Conservation (phyloP, 2,113 vertebrate genomes). For the Puntigrus tetrazona region DNA sequence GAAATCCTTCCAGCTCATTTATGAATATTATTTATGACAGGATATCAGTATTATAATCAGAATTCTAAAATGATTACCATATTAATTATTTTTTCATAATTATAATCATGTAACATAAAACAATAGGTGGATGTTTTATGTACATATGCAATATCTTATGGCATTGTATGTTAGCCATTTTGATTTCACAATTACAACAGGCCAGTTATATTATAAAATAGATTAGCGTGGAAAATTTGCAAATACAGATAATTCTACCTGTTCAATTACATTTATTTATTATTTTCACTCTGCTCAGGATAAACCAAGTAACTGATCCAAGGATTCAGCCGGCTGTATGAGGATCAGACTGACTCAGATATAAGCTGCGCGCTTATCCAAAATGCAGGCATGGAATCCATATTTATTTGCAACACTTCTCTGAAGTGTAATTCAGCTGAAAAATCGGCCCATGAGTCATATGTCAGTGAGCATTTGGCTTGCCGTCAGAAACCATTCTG, state of each 20-base stretch:
- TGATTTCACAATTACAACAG: not conserved
- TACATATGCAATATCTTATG: not conserved
- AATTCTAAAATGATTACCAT: too few relatives aligned
- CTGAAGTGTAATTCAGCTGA: constrained; percentile 46
- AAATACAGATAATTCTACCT: constrained; percentile 2
- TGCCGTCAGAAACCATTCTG: constrained; percentile 27
- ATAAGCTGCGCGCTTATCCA: constrained; percentile 18
- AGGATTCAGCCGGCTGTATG: constrained; percentile 8
- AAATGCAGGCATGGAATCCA: constrained; percentile 37
- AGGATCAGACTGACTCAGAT: constrained; percentile 33
- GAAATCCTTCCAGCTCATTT: constrained; percentile 13
- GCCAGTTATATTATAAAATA: not conserved
- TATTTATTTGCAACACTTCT: constrained; percentile 44
- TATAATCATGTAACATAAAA: too few relatives aligned
- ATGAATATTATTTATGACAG: too few relatives aligned
- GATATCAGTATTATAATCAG: too few relatives aligned
- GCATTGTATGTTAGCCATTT: not conserved
- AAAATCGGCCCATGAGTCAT: constrained; percentile 46
- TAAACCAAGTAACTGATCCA: constrained; percentile 7
- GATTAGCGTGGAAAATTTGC: not conserved
- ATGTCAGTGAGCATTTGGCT: constrained; percentile 36
- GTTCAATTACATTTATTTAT: constrained; percentile 4
- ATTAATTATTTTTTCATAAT: too few relatives aligned
- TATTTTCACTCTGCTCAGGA: constrained; percentile 12
- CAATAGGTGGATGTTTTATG: not conserved